Evolutionary conservation across 1,140 invertebrate species (phyloP).

Genomic region (Copidosoma floridanum): DNA sequence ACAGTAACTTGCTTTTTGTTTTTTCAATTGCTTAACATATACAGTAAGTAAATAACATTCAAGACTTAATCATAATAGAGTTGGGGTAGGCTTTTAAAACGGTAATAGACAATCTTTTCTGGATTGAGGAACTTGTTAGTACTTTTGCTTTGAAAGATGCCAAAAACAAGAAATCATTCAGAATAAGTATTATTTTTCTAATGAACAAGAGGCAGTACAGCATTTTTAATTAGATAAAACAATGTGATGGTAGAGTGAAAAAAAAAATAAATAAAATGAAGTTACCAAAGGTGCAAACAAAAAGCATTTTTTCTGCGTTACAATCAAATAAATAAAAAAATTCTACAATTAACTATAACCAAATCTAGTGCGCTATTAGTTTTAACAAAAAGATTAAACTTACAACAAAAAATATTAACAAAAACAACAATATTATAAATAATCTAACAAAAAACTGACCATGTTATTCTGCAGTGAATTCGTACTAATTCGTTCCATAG

Average conservation of each 20-base stretch:
- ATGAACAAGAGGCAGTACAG: conserved; percentile 40
- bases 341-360: conserved; percentile 17
- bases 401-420: conserved; percentile 11
- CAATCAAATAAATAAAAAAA: conserved; percentile 4
- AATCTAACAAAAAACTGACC: conserved; percentile 40
- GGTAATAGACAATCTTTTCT: too few species aligned
- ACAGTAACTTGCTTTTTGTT: conserved; percentile 15
- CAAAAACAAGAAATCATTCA: neutral
- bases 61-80: too few species aligned
- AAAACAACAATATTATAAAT: conserved; percentile 15
- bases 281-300: too few species aligned
- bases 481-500: conserved; percentile 42
- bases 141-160: neutral
- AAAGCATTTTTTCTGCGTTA: conserved; percentile 8
- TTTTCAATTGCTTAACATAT: too few species aligned
- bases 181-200: neutral
- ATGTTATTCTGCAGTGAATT: conserved; percentile 43
- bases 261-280: conserved; percentile 19
- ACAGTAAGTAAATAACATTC: too few species aligned
- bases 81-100: too few species aligned
- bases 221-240: conserved; percentile 17
- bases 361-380: neutral
- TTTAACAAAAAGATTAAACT: conserved; percentile 11
- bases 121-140: neutral
- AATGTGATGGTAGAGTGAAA: neutral